Evolutionary conservation across 2,797 vertebrate genomes (phyloP), one percentile per base, ranked within the genome.

Genomic region (Phrynocephalus vlangalii): DNA sequence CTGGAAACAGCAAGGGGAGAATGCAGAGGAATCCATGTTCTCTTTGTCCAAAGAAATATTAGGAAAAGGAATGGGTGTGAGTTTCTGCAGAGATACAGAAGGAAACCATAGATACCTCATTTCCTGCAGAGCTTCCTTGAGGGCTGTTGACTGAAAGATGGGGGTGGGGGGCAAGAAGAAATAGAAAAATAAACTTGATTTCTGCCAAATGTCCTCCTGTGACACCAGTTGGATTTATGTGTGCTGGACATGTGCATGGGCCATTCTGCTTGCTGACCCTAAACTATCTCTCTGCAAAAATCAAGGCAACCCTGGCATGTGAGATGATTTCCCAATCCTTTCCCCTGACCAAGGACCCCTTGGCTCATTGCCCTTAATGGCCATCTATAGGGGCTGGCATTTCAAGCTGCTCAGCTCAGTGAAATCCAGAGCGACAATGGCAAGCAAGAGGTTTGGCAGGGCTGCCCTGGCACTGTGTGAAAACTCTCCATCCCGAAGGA

Each of bases 11-110:
- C 9, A 10, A 30, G 1, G 16, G 94, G 93, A 91, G 94, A 94
- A 91, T 77, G 85, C 87, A 93, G 94, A 96, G 96, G 93, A 97
- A 97, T 95, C 93, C 91, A 96, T 96, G 96, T 95, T 94, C 95
- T n/a, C 93, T 95, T 44, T 44, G 86, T 87, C 92, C 90, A 93
- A 94, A 96, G 97, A 96, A 96, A 91, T 89, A 91, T 91, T 94
- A 94, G 95, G 94, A 97, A 97, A 24, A 97, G 93, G 96, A 96
- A 94, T 93, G 84, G 90, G 86, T 93, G 89, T 88, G 10, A 85
- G 6, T 83, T 56, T 83, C 92, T 50, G 72, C 38, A 44, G 38
- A 44, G 38, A 44, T 44, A 44, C 38, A 44, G 83, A 88, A 82
- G 83, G 94, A 92, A 92, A 83, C 60, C 72, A 7, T 1, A 10